Base-by-base conservation (phyloP, 2,888 invertebrate species). In the Eupsilia transversa region DNA sequence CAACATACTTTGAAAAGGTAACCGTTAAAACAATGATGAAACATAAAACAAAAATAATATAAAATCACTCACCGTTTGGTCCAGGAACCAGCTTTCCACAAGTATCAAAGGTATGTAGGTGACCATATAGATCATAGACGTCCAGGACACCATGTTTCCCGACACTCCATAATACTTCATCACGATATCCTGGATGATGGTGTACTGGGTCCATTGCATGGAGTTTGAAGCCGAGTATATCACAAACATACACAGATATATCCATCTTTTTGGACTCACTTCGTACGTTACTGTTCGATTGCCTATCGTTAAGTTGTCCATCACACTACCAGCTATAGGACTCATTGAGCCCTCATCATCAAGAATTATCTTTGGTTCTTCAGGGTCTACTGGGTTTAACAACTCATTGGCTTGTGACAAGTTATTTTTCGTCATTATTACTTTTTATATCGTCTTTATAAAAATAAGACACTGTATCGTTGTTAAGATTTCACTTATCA, bases 91-190 rank as follows among this genome's bases (percentile, higher is more conserved):
- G 93, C 99, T 99, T 27, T 98, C 99, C 2, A 99, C 99, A 91
- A 99, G 98, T 91, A 99, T 99, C 87, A 99, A 97, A 10, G 99
- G 99, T 92, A 99, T 98, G 93, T 99, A 99, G 1, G 98, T 97
- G 86, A 99, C 97, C 99, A 99, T 99, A 94, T 98, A 99, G 90
- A 99, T 97, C 98, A 99, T 99, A 12, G 99, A 99, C 2, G 99
- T 98, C 99, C 99, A 99, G 91, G 99, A 98, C 86, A 99, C 98
- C 14, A 43, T 0, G 86, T 97, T 95, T 38, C 97, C 97, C 43
- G 97, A 97, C 68, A 98, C 97, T 49, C 96, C 96, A 92, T 98
- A 98, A 93, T 98, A 98, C 68, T 97, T 97, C 87, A 94, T 96
- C 79, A 99, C 97, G 72, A 99, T 97, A 90, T 99, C 98, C 79